Conservation (phyloP, 2,113 vertebrate genomes). For the Phrynocephalus versicolor region DNA sequence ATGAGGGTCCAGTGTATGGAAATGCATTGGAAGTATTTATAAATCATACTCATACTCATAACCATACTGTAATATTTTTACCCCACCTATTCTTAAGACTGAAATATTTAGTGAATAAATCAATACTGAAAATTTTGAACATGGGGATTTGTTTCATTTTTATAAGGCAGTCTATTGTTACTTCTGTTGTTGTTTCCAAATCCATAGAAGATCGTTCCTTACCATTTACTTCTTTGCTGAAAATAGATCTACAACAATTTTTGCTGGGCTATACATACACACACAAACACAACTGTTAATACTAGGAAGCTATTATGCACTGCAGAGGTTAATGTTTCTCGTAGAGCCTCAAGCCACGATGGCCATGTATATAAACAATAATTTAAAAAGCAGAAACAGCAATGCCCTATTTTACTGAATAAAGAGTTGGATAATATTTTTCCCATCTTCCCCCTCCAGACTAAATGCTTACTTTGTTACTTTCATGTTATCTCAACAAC, state of each 20-base stretch:
- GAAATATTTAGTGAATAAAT: conserved; percentile 25
- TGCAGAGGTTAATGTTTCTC: conserved; percentile 25
- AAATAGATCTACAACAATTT: neutral
- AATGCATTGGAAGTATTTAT: neutral
- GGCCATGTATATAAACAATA: conserved; percentile 7
- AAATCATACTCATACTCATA: neutral
- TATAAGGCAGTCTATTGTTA: neutral
- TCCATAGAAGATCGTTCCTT: too few relatives aligned
- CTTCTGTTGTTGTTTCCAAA: neutral
- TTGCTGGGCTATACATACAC: neutral
- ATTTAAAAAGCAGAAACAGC: neutral
- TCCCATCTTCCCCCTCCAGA: conserved; percentile 43
- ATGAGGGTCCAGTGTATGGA: too few relatives aligned
- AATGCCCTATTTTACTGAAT: conserved; percentile 24
- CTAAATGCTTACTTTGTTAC: neutral
- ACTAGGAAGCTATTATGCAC: neutral
- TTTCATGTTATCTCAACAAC: conserved; percentile 25
- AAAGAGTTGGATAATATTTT: conserved; percentile 23
- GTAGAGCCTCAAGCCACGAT: conserved; percentile 20
- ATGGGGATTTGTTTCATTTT: neutral
- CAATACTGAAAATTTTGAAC: conserved; percentile 35
- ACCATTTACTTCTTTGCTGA: neutral
- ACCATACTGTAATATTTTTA: neutral
- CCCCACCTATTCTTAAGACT: conserved; percentile 26
- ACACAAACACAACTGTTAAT: conserved; percentile 6